Evolutionary conservation across 37 sponge, comb jelly and placozoan genomes (phyloP).

Genomic region (Halichondria panicea): DNA sequence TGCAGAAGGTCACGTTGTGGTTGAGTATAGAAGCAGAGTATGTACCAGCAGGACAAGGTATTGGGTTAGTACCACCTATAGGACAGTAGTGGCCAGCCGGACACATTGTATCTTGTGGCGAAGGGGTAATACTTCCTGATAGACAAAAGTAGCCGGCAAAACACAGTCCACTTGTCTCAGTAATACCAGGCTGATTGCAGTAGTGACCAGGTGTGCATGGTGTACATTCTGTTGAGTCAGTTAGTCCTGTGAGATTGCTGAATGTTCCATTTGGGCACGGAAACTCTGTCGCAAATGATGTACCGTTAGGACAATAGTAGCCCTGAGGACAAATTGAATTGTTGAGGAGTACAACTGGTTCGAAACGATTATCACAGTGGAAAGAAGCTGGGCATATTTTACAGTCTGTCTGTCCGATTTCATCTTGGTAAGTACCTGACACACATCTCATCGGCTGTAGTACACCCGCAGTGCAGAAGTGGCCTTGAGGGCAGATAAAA

Average conservation of each 20-base stretch:
- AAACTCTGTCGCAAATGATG: not conserved
- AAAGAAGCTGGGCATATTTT: not conserved
- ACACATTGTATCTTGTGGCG: not conserved
- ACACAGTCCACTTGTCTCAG: not conserved
- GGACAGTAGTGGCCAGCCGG: not conserved
- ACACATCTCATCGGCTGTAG: not conserved
- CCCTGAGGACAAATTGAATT: not conserved
- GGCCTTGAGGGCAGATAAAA: conserved; percentile 8
- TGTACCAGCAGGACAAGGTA: conserved; percentile 10
- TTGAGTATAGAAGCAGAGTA: not conserved
- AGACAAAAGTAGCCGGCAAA: not conserved
- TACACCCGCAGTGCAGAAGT: not conserved
- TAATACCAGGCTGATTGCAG: not conserved
- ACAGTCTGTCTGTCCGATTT: not conserved
- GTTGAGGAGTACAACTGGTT: not conserved
- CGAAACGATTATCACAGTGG: conserved; percentile 1
- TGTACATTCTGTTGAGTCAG: not conserved
- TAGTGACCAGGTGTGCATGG: conserved; percentile 1
- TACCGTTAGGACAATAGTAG: not conserved
- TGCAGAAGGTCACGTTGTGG: not conserved
- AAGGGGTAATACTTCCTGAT: not conserved
- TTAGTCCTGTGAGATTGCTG: not conserved
- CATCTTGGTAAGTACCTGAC: conserved; percentile 1
- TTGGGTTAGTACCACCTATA: not conserved
- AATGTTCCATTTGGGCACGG: not conserved